These are phyloP conservation scores for Protobothrops mucrosquamatus DNA, from an alignment of 2,113 vertebrate species.

Conservation along the genomic window DNA sequence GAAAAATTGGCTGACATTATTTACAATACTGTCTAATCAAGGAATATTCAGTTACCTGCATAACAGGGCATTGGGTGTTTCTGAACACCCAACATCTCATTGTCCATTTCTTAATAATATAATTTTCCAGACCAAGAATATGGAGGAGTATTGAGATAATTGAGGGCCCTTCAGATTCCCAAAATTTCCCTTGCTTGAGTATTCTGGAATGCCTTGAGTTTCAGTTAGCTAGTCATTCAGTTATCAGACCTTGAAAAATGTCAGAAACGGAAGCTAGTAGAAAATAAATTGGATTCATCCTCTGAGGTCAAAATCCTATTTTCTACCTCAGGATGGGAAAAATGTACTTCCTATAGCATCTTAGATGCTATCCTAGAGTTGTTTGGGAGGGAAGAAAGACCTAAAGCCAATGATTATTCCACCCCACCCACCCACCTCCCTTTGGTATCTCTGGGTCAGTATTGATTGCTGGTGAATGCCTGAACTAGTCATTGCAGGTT, in stretches of 20 bases:
- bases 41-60: not conserved
- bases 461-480: not conserved
- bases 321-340: not conserved
- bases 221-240: not conserved
- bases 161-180: not conserved
- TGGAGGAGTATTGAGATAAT: not conserved
- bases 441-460: not conserved
- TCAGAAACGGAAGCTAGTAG: not conserved
- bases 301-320: not conserved
- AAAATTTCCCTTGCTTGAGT: not conserved
- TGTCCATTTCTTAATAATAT: not conserved
- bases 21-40: not conserved
- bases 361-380: not conserved
- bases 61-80: not conserved
- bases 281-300: not conserved
- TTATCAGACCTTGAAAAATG: not conserved
- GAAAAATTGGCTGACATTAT: not conserved
- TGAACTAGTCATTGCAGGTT: not conserved
- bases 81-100: not conserved
- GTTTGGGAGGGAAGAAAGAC: not conserved
- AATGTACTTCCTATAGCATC: not conserved
- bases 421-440: not conserved
- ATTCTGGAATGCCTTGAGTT: not conserved
- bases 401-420: not conserved
- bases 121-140: not conserved